Percentiles rank a stretch among this genome's conserved stretches.
Evolutionary conservation across 2,888 invertebrate species (phyloP).

Genomic region (Andrena trimmerana): DNA sequence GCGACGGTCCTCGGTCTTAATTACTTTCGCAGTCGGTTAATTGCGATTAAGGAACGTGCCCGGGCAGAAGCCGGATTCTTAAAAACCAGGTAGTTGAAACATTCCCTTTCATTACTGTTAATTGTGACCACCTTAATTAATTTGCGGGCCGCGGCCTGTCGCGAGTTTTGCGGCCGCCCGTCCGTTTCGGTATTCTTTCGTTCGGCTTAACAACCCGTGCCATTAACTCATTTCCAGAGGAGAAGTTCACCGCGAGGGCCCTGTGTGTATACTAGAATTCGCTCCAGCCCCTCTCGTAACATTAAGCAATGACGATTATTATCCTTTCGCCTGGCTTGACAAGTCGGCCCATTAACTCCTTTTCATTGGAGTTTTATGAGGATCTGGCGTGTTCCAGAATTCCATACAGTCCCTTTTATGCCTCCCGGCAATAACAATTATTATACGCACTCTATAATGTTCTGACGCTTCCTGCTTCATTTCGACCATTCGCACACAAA

Average conservation of each 20-base stretch:
- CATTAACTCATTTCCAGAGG: slow-evolving; percentile 44
- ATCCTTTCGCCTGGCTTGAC: slow-evolving; percentile 8
- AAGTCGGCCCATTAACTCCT: slow-evolving; percentile 41
- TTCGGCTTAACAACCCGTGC: slow-evolving; percentile 25
- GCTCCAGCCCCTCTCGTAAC: not conserved
- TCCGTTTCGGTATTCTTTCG: slow-evolving; percentile 45
- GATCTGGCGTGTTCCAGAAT: not conserved
- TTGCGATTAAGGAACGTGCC: slow-evolving; percentile 75
- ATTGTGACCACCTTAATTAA: slow-evolving; percentile 72
- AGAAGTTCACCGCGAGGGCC: slow-evolving; percentile 20
- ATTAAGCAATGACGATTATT: slow-evolving; percentile 7
- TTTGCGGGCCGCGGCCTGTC: slow-evolving; percentile 52
- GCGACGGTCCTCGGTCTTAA: slow-evolving; percentile 73
- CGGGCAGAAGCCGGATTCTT: slow-evolving; percentile 66
- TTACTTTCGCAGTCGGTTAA: slow-evolving; percentile 76
- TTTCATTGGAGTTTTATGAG: slow-evolving; percentile 4
- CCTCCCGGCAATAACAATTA: not conserved
- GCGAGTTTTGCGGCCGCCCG: slow-evolving; percentile 32
- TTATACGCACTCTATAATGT: not conserved
- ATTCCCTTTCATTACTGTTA: slow-evolving; percentile 72
- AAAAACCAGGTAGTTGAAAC: slow-evolving; percentile 71
- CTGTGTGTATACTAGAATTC: not conserved
- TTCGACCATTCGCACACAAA: no score
- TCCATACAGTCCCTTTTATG: no score
- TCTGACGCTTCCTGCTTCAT: not conserved